phyloP scores from a whole-genome alignment of 2,888 invertebrate species.

The Branchipolynoe longqiensis region DNA sequence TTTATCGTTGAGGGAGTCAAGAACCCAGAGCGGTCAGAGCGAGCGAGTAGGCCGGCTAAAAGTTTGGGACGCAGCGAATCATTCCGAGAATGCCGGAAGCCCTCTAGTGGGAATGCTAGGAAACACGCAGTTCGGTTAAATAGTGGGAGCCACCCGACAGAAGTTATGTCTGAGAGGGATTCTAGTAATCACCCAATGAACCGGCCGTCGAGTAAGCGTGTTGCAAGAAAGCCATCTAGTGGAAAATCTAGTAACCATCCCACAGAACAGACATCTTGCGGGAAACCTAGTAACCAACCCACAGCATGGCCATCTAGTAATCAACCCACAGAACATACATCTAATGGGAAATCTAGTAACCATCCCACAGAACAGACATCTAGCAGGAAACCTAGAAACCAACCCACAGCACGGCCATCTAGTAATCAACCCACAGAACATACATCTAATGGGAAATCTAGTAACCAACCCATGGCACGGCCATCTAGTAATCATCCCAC shows the following conservation, averaged over 20 bases:
- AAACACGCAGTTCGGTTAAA: not conserved
- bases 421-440: not conserved
- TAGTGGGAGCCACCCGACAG: too few relatives aligned
- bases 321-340: not conserved
- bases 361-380: not conserved
- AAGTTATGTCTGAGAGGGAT: too few relatives aligned
- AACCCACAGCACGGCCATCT: too few relatives aligned
- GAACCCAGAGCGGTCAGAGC: not conserved
- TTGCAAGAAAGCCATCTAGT: not conserved
- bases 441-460: not conserved
- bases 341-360: not conserved
- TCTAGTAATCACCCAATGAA: too few relatives aligned
- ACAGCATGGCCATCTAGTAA: slow-evolving; percentile 13
- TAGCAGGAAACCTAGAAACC: not conserved
- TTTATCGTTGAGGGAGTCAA: not conserved
- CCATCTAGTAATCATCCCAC: slow-evolving; percentile 3
- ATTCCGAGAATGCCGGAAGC: too few relatives aligned
- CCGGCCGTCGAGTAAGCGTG: too few relatives aligned
- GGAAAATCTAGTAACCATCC: not conserved
- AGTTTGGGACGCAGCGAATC: too few relatives aligned
- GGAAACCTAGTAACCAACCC: not conserved
- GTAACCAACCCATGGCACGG: not conserved
- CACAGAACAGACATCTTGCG: not conserved
- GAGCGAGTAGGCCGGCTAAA: too few relatives aligned
- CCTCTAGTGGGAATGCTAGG: not conserved